Evolutionary conservation across 2,113 vertebrate species (phyloP).

Genomic region (Coregonus clupeaformis): DNA sequence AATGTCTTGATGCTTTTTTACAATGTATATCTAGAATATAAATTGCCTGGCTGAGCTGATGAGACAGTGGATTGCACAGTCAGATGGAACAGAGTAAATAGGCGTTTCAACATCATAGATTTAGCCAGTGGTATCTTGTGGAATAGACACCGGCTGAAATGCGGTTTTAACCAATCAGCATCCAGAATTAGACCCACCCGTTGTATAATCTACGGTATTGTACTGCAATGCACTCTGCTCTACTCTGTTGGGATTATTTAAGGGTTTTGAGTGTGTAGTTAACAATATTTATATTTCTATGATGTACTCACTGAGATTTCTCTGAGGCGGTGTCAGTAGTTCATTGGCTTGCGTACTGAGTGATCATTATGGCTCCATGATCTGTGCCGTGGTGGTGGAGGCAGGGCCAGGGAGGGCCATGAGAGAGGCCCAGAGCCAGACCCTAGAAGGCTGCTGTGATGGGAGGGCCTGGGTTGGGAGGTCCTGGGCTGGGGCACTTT

Average conservation of each 20-base stretch:
- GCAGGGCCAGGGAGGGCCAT: conserved; percentile 11
- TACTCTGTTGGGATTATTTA: background rate
- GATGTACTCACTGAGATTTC: conserved; percentile 52
- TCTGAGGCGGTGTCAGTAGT: conserved; percentile 30
- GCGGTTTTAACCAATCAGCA: too few species aligned
- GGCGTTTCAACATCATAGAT: too few species aligned
- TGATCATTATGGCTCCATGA: conserved; percentile 58
- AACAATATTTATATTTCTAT: background rate
- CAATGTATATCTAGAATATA: too few species aligned
- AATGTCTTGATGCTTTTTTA: too few species aligned
- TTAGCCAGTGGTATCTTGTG: too few species aligned
- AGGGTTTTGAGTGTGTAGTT: background rate
- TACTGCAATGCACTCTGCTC: background rate
- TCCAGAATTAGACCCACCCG: too few species aligned
- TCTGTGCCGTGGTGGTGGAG: background rate
- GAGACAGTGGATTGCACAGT: too few species aligned
- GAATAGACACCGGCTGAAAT: too few species aligned
- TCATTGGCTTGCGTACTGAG: conserved; percentile 36
- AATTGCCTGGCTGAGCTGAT: too few species aligned
- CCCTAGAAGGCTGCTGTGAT: background rate
- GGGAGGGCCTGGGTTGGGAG: background rate
- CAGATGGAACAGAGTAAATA: too few species aligned
- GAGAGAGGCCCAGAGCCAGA: conserved; percentile 15
- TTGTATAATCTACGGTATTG: background rate
- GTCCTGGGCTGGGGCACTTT: background rate